These are phyloP conservation scores for Alloplasta piceator DNA, from an alignment of 2,888 invertebrate genomes.

Conservation along the genomic window DNA sequence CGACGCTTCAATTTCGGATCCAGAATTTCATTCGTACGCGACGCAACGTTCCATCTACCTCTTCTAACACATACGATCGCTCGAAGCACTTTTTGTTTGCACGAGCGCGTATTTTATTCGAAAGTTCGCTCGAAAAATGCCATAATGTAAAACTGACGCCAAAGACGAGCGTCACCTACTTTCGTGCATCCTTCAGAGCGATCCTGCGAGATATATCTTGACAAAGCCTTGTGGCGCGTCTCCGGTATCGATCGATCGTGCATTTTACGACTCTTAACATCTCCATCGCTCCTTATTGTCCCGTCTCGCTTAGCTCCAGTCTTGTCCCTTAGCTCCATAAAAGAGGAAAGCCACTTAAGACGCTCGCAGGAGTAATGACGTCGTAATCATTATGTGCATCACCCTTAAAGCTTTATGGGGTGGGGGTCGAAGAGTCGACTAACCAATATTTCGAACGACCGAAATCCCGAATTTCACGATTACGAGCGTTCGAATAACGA, in stretches of 20 bases:
- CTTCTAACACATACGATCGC: too few species aligned
- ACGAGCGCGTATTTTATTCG: slow-evolving; percentile 1
- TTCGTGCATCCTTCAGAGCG: too few species aligned
- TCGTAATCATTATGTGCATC: background rate
- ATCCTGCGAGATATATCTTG: too few species aligned
- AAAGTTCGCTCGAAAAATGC: too few species aligned
- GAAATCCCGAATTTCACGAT: too few species aligned
- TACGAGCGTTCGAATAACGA: too few species aligned
- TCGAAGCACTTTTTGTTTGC: too few species aligned
- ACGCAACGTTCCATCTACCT: background rate
- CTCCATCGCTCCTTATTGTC: background rate
- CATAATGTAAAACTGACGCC: background rate
- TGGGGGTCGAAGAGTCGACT: too few species aligned
- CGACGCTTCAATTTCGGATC: too few species aligned
- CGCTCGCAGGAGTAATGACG: background rate
- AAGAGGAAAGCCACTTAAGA: background rate
- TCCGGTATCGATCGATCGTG: slow-evolving; percentile 1
- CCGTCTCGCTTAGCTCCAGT: background rate
- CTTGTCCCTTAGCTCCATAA: background rate
- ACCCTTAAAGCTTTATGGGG: too few species aligned
- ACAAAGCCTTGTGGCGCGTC: background rate
- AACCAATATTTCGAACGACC: too few species aligned
- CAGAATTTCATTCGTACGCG: background rate
- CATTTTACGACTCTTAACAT: slow-evolving; percentile 1
- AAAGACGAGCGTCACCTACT: background rate